phyloP scores from a whole-genome alignment of 2,113 vertebrate genomes.

The Grammomys surdaster region DNA sequence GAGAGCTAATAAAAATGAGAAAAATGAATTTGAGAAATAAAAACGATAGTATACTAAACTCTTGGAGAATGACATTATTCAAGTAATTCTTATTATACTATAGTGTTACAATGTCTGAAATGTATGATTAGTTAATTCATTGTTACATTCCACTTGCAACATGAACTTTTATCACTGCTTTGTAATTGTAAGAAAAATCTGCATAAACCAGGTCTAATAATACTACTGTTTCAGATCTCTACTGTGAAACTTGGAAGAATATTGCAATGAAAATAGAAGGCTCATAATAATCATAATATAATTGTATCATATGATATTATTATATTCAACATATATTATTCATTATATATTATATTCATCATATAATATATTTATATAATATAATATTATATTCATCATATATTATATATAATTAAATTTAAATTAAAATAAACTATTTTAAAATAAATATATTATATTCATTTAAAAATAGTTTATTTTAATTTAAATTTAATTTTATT shows the following conservation, averaged over 20 bases:
- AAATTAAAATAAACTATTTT: no score
- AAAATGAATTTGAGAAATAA: not conserved
- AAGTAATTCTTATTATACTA: not conserved
- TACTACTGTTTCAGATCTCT: not conserved
- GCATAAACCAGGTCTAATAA: not conserved
- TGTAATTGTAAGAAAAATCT: not conserved
- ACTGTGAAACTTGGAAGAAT: not conserved
- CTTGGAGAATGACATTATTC: not conserved
- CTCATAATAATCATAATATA: not conserved
- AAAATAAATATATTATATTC: not conserved
- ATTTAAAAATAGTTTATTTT: not conserved
- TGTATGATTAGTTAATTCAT: not conserved
- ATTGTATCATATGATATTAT: not conserved
- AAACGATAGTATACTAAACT: not conserved
- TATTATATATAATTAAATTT: no score
- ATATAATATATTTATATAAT: no score
- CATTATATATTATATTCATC: no score
- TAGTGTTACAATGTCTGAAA: not conserved
- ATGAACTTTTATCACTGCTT: not conserved
- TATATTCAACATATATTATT: no score
- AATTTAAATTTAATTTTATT: not conserved
- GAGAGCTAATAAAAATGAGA: not conserved
- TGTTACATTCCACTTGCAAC: not conserved
- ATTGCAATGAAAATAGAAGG: not conserved
- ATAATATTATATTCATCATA: no score